Percentiles rank a stretch among this genome's conserved stretches.
Evolutionary conservation across 1,140 invertebrate genomes (phyloP).

Genomic region (Bombus balteatus): DNA sequence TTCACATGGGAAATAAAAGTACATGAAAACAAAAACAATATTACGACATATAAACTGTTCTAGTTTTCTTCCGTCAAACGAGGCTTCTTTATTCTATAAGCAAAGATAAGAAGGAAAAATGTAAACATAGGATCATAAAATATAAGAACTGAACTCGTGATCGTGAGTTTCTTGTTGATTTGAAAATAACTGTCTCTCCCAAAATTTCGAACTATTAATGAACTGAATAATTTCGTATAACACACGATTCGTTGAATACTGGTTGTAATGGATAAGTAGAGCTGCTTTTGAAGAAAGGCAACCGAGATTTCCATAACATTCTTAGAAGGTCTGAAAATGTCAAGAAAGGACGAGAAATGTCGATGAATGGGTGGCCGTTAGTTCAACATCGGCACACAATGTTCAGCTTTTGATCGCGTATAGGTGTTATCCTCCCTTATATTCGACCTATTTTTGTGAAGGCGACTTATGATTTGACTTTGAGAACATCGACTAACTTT

Average conservation of each 20-base stretch:
- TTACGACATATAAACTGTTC: background rate
- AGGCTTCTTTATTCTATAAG: no score
- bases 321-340: slow-evolving; percentile 49
- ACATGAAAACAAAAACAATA: background rate
- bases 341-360: slow-evolving; percentile 45
- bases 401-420: slow-evolving; percentile 7
- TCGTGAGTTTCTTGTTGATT: no score
- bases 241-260: no score
- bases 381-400: slow-evolving; percentile 8
- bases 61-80: background rate
- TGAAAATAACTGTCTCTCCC: no score
- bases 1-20: background rate
- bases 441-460: slow-evolving; percentile 32
- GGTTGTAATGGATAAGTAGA: no score
- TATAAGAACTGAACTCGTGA: no score
- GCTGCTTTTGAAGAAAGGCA: background rate
- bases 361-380: slow-evolving; percentile 18
- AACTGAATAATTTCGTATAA: no score
- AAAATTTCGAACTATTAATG: no score
- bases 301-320: slow-evolving; percentile 25
- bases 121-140: no score
- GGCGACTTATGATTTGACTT: background rate
- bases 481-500: slow-evolving; percentile 43
- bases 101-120: no score
- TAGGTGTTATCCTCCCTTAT: slow-evolving; percentile 21